Evolutionary conservation across 64 coral and sea anemone species (phyloP).

Genomic region (Stichodactyla helianthus): DNA sequence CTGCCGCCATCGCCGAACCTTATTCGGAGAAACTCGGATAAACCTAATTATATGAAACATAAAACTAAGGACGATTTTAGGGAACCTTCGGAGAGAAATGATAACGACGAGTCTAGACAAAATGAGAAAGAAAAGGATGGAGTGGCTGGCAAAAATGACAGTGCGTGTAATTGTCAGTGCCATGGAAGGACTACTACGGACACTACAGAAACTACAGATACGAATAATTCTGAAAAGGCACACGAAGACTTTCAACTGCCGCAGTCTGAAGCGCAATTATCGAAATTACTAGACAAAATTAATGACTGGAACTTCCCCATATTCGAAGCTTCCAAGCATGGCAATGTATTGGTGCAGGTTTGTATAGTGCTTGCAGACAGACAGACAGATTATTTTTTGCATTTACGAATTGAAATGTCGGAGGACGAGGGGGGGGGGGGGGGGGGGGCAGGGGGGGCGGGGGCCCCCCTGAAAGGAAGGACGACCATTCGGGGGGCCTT

Average conservation of each 20-base stretch:
- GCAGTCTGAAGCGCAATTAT: constrained; percentile 46
- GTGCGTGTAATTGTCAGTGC: constrained; percentile 51
- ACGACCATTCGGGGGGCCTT: too few relatives aligned
- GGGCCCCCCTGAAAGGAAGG: too few relatives aligned
- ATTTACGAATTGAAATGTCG: background rate
- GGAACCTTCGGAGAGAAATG: constrained; percentile 56
- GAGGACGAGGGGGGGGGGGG: too few relatives aligned
- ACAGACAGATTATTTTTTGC: too few relatives aligned
- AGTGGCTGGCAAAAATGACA: background rate
- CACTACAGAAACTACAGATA: background rate
- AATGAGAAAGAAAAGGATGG: constrained; percentile 13
- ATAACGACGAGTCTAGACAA: constrained; percentile 23
- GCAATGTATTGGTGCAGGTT: constrained; percentile 89
- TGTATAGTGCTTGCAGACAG: background rate
- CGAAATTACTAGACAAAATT: constrained; percentile 66
- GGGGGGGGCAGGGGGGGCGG: too few relatives aligned
- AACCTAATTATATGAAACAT: constrained; percentile 27
- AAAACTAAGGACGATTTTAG: constrained; percentile 70
- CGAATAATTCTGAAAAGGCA: background rate
- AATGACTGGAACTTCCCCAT: constrained; percentile 96
- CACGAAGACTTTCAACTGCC: constrained; percentile 54
- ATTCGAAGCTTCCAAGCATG: constrained; percentile 92
- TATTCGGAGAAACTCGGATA: constrained; percentile 51
- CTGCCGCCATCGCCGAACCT: constrained; percentile 50
- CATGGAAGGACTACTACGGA: constrained; percentile 33